Evolutionary conservation across 2,797 vertebrate species (phyloP), one percentile per base, ranked within the genome.

Genomic region (Ceyx erithaca): DNA sequence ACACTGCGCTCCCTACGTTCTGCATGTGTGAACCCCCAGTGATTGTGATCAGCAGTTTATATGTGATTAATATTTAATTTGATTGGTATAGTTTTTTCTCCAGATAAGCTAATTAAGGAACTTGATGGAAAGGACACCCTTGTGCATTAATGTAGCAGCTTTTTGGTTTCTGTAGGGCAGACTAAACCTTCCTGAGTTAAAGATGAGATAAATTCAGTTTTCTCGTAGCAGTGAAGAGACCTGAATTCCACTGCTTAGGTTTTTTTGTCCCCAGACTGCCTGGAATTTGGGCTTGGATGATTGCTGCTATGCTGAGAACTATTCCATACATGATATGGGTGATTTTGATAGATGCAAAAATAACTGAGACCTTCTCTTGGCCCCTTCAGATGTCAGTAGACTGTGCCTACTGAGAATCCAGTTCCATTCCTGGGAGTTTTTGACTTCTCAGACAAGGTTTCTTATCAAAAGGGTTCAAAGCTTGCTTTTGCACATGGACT

Each of bases 41-140:
- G 94, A 96, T 97, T 97, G 94, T 95, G 96, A 97, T 96, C 91
- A 95, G 96, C 93, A 97, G 95, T 97, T 98, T 98, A 96, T 95
- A 93, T 96, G 95, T 93, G 96, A 97, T 97, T 97, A 97, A 97
- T 97, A 97, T 97, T 97, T 98, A 95, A 97, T 97, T 97, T 96
- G 97, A 97, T 97, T 94, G 93, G 96, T 96, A 96, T 96, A 93
- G 94, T 95, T 96, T 97, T 94, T 96, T 61, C 84, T 97, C 90
- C 94, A 96, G 96, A 95, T 96, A 97, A 95, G 96, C 96, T 97
- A 97, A 97, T 97, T 97, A 97, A 96, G 97, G 92, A 93, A 86
- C 76, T 86, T 79, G 86, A 96, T 95, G 90, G 95, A 94, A 92
- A 93, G 90, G 77, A 94, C 93, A 86, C 81, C 86, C 89, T 87